Evolutionary conservation across 2,113 vertebrate species (phyloP), one percentile per base, ranked within the genome.

Genomic region (Okapia johnstoni): DNA sequence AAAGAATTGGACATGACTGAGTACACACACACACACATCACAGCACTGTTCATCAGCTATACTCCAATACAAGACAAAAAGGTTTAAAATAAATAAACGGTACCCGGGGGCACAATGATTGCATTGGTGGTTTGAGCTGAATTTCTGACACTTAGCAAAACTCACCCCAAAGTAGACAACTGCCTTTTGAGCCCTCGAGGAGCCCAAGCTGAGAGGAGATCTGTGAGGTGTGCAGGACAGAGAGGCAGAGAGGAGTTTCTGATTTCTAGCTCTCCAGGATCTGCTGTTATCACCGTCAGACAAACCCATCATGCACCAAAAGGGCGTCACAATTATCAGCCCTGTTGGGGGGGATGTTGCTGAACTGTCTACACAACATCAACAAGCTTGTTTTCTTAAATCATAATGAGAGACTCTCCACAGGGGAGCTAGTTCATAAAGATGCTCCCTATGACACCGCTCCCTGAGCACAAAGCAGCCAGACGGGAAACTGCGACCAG

Each of bases 371-470:
- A 86, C 79, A 93, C 73, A 95, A 54, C 93, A 98, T 97, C 97
- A 97, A 93, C 91, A 98, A 97, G 55, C 96, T 96, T 97, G 88
- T 98, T 98, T 98, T 96, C 97, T 94, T 96, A 94, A 96, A 92
- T 96, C 70, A 96, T 98, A 97, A 98, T 98, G 97, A 98, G 90
- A 93, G 73, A 85, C 33, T 90, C 97, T 98, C 97, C 12, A 73
- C 40, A 48, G 98, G 98, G 97, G 73, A 83, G 95, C 92, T 95
- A 50, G 97, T 97, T 98, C 76, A 83, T 93, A 96, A 98, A 97
- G 98, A 96, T 13, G n/a, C 96, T 93, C 95, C 97, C 90, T 48
- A 8, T 84, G 97, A 96, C 79, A 83, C 63, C 26, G 94, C 97
- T 97, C 97, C 91, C 87, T 97, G 90, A 96, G 94, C 94, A 96